Conservation (phyloP, 2,797 vertebrate genomes). For the Bucorvus abyssinicus region DNA sequence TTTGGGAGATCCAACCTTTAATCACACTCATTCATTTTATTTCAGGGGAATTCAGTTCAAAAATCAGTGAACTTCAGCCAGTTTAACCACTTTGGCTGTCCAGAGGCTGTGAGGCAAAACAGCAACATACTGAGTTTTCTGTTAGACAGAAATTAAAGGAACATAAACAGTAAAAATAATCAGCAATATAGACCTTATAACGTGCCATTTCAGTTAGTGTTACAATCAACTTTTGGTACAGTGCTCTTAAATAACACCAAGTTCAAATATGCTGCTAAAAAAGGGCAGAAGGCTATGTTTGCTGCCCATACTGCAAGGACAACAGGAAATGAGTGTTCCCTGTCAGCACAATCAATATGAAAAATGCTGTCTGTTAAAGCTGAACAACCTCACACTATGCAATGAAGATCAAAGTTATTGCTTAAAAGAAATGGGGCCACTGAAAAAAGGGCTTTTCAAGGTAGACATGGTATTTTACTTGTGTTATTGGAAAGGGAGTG, state of each 20-base stretch:
- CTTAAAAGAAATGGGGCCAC: background rate
- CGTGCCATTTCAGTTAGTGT: background rate
- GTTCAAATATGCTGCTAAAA: background rate
- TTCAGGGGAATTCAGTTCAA: slow-evolving; percentile 54
- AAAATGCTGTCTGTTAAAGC: background rate
- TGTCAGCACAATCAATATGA: background rate
- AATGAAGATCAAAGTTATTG: background rate
- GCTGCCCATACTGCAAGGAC: background rate
- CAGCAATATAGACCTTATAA: background rate
- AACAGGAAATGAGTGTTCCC: background rate
- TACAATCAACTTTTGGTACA: background rate
- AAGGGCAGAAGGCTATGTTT: background rate
- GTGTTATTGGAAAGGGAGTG: background rate
- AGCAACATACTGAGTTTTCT: slow-evolving; percentile 52
- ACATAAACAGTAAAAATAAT: slow-evolving; percentile 1
- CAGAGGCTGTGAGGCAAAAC: slow-evolving; percentile 45
- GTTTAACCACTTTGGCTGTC: slow-evolving; percentile 26
- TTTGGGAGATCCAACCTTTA: slow-evolving; percentile 61
- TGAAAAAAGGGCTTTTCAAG: background rate
- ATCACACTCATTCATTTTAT: slow-evolving; percentile 66
- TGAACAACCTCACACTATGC: background rate
- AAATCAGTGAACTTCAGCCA: slow-evolving; percentile 48
- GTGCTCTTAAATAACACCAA: background rate
- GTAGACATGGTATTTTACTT: background rate
- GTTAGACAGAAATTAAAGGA: slow-evolving; percentile 31